These are phyloP conservation scores for Nipponacmea schrenckii DNA, from an alignment of 2,888 invertebrate genomes.

Conservation along the genomic window DNA sequence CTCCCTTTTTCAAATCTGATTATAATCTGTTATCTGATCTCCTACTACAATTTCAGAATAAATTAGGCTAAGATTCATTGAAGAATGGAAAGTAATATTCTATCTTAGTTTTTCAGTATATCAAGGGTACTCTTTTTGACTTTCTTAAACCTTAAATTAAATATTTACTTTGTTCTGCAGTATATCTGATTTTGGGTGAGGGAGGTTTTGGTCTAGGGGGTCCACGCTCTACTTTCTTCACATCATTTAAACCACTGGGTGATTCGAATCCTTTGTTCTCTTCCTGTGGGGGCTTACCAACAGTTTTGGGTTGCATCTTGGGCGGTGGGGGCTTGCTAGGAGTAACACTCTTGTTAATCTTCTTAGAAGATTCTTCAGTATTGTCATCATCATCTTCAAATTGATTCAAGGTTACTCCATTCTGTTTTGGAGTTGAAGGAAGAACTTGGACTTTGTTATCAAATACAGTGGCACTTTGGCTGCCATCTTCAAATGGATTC, in stretches of 20 bases:
- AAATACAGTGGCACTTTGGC: not conserved
- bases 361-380: not conserved
- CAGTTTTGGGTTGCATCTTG: not conserved
- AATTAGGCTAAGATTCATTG: no score
- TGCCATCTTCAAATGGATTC: not conserved
- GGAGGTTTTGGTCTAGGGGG: slow-evolving; percentile 21
- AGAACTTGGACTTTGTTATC: not conserved
- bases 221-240: not conserved
- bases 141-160: no score
- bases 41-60: no score
- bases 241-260: not conserved
- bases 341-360: not conserved
- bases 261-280: slow-evolving; percentile 26
- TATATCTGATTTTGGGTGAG: slow-evolving; percentile 32
- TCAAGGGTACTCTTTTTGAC: no score
- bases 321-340: slow-evolving; percentile 14
- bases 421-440: not conserved
- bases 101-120: no score
- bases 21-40: no score
- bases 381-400: no score
- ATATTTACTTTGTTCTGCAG: not conserved
- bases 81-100: no score
- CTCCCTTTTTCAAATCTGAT: no score
- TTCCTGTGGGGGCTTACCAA: slow-evolving; percentile 27
- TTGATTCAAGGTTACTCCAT: no score